Evolutionary conservation across 2,888 invertebrate species (phyloP), one percentile per base, ranked within the genome.

Genomic region (Zygaena filipendulae): DNA sequence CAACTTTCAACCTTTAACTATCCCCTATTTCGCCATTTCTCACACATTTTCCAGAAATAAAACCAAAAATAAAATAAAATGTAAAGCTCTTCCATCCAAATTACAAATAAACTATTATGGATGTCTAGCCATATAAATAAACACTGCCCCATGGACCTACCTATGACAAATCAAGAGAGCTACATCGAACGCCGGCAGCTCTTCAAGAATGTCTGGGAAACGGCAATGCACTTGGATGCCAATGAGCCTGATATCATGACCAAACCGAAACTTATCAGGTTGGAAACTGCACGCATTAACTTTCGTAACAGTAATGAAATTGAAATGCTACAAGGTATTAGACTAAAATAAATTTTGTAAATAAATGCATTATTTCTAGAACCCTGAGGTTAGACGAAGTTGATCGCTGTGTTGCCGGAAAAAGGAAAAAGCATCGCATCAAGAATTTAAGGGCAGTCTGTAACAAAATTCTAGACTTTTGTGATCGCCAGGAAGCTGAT

Each of bases 231-330:
- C 13, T 43, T 61, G 8, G 55, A 63, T 3, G 57, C 52, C 1
- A 64, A 59, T 30, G 60, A 67, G 6, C 23, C 32, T 4, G 58
- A 62, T 18, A 46, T 58, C 11, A 39, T 53, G 40, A 45, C 33
- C 30, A 71, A 69, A 36, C 62, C 67, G 10, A 74, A 67, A 62
- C 59, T 72, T 29, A 70, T 75, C 21, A 75, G 69, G 75, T n/a
- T n/a, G n/a, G n/a, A n/a, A n/a, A n/a, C n/a, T n/a, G n/a, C n/a
- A n/a, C n/a, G n/a, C n/a, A n/a, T n/a, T n/a, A n/a, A n/a, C n/a
- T n/a, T n/a, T n/a, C n/a, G n/a, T n/a, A n/a, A n/a, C n/a, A n/a
- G n/a, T n/a, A n/a, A n/a, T n/a, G n/a, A n/a, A n/a, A n/a, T n/a
- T n/a, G n/a, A n/a, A n/a, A n/a, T n/a, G n/a, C n/a, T n/a, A n/a